Conservation (phyloP, 2,888 invertebrate genomes). For the Orthonevra nobilis region DNA sequence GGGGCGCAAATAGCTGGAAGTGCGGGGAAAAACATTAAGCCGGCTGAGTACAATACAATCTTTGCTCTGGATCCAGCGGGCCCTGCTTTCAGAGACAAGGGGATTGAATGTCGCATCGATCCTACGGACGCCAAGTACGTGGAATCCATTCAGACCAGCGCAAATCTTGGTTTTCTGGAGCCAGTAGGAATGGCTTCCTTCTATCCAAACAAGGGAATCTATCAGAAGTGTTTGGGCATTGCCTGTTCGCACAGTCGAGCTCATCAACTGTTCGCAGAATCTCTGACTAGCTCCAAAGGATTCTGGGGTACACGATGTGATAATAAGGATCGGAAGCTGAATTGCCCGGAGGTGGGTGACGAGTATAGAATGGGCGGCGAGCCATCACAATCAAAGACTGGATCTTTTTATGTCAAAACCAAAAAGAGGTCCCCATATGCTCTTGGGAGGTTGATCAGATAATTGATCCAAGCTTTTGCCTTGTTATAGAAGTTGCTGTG, state of each 20-base stretch:
- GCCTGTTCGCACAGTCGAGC: conserved; percentile 78
- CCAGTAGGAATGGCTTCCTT: conserved; percentile 79
- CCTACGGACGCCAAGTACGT: conserved; percentile 78
- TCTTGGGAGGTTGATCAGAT: conserved; percentile 71
- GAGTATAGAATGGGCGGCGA: conserved; percentile 79
- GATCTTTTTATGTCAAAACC: conserved; percentile 78
- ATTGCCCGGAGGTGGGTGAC: conserved; percentile 73
- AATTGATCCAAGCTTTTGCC: no score
- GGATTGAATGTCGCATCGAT: conserved; percentile 76
- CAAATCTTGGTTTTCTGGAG: conserved; percentile 76
- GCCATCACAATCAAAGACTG: conserved; percentile 77
- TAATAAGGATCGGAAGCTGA: conserved; percentile 73
- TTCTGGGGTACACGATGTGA: conserved; percentile 77
- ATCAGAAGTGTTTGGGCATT: conserved; percentile 78
- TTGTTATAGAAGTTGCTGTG: no score
- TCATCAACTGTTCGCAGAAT: conserved; percentile 77
- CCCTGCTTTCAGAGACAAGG: conserved; percentile 76
- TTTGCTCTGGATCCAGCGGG: conserved; percentile 80
- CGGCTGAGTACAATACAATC: conserved; percentile 77
- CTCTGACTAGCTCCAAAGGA: conserved; percentile 75
- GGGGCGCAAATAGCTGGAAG: conserved; percentile 80
- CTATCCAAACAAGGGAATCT: conserved; percentile 79
- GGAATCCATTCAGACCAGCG: conserved; percentile 80
- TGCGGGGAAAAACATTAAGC: conserved; percentile 76
- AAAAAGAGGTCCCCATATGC: conserved; percentile 75